phyloP scores from a whole-genome alignment of 2,888 invertebrate species.

The Alloscopus bannaensis region DNA sequence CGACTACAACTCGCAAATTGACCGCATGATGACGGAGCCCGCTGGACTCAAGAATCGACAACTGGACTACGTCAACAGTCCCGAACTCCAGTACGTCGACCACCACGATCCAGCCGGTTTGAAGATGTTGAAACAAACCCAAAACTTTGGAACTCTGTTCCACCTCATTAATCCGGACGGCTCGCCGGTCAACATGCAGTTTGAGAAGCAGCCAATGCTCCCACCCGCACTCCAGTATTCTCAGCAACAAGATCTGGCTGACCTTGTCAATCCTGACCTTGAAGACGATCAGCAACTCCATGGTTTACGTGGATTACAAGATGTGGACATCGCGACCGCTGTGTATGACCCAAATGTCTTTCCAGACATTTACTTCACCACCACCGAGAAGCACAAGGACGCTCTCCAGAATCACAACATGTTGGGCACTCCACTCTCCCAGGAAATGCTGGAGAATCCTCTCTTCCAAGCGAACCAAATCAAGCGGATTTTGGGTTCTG shows the following conservation, averaged over 20 bases:
- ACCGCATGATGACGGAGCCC: slow-evolving; percentile 35
- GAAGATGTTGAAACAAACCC: slow-evolving; percentile 65
- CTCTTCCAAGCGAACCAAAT: slow-evolving; percentile 30
- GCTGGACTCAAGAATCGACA: neutral
- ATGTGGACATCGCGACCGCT: slow-evolving; percentile 50
- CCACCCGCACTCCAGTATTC: slow-evolving; percentile 32
- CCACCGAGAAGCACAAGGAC: slow-evolving; percentile 64
- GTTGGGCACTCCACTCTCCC: slow-evolving; percentile 23
- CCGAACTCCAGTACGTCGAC: slow-evolving; percentile 1
- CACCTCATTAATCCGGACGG: slow-evolving; percentile 56
- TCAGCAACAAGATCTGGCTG: slow-evolving; percentile 38
- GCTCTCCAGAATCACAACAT: slow-evolving; percentile 16
- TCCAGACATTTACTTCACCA: slow-evolving; percentile 73
- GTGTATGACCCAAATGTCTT: slow-evolving; percentile 72
- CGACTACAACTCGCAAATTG: slow-evolving; percentile 26
- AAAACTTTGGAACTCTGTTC: slow-evolving; percentile 69
- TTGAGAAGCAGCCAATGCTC: slow-evolving; percentile 44
- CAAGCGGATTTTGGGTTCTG: slow-evolving; percentile 45
- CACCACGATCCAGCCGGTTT: slow-evolving; percentile 65
- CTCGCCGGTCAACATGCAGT: slow-evolving; percentile 55
- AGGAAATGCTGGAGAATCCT: slow-evolving; percentile 41
- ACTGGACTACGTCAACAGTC: neutral
- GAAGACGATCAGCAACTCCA: neutral
- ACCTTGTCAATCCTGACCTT: neutral
- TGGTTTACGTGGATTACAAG: slow-evolving; percentile 8